Conservation (phyloP, 92 coral and sea anemone species). For the Parazoanthus swiftii region DNA sequence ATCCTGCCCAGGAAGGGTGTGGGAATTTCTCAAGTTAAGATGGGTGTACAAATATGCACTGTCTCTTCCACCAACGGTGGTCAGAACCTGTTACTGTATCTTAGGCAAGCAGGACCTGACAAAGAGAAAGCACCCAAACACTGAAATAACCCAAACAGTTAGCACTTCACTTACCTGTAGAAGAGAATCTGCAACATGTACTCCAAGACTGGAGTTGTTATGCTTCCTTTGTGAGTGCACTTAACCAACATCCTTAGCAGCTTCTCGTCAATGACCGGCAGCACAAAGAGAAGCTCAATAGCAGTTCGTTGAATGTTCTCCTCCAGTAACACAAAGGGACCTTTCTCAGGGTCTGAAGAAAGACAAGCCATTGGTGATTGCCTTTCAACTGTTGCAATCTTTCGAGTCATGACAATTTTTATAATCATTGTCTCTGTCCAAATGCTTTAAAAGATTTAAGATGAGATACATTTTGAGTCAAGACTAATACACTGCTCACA, state of each 20-base stretch:
- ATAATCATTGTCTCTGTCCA: too few species aligned
- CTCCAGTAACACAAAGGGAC: slow-evolving; percentile 60
- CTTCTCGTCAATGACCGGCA: slow-evolving; percentile 42
- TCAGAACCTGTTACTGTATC: too few species aligned
- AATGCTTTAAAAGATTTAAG: too few species aligned
- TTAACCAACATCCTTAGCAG: slow-evolving; percentile 55
- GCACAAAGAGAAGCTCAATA: slow-evolving; percentile 74
- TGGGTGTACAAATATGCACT: too few species aligned
- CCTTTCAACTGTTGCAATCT: neutral
- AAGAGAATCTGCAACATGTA: slow-evolving; percentile 67
- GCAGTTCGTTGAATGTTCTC: slow-evolving; percentile 63
- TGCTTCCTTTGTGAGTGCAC: slow-evolving; percentile 54
- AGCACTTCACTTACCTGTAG: slow-evolving; percentile 56
- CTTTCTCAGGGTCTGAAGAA: slow-evolving; percentile 49
- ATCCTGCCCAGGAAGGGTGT: too few species aligned
- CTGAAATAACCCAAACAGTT: too few species aligned
- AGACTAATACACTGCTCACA: too few species aligned
- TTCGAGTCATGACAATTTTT: neutral
- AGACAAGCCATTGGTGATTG: neutral
- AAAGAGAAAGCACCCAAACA: too few species aligned
- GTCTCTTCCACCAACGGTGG: too few species aligned
- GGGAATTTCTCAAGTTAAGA: too few species aligned
- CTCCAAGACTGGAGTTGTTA: slow-evolving; percentile 47
- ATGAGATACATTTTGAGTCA: too few species aligned
- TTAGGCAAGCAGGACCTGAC: too few species aligned